phyloP scores from a whole-genome alignment of 2,888 invertebrate species.

The Pardosa pseudoannulata region DNA sequence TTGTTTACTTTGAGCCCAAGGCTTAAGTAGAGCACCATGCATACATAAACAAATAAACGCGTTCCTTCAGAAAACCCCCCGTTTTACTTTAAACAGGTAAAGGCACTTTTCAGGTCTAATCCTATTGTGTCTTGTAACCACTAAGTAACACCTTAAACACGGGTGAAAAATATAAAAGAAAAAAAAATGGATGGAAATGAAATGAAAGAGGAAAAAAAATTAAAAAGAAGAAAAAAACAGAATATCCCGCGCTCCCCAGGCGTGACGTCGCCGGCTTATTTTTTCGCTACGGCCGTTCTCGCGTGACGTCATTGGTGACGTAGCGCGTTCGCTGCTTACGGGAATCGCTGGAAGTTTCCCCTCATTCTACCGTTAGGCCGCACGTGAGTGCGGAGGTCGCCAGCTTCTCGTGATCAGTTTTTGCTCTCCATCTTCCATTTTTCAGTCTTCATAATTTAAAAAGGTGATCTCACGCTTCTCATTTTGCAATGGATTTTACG shows the following conservation, averaged over 20 bases:
- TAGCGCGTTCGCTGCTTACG: slow-evolving; percentile 28
- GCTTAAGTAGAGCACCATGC: background rate
- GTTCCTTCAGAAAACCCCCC: background rate
- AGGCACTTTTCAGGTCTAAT: background rate
- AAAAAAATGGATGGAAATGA: no score
- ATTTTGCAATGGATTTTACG: slow-evolving; percentile 5
- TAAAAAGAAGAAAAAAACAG: background rate
- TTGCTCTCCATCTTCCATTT: slow-evolving; percentile 64
- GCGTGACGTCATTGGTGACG: slow-evolving; percentile 66
- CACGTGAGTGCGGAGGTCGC: slow-evolving; percentile 62
- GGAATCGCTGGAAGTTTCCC: slow-evolving; percentile 64
- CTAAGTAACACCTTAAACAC: background rate
- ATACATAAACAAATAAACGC: background rate
- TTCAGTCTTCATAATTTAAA: background rate
- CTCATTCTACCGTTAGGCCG: slow-evolving; percentile 67
- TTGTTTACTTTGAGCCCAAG: background rate
- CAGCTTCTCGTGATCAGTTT: slow-evolving; percentile 57
- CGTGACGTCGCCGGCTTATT: slow-evolving; percentile 34
- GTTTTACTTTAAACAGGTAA: background rate
- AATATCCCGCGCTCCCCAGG: background rate
- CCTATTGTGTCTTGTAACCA: background rate
- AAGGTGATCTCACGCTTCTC: background rate
- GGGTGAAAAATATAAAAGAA: no score
- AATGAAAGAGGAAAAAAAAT: background rate
- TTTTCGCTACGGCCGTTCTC: slow-evolving; percentile 20